Evolutionary conservation across 1,140 invertebrate genomes (phyloP).

Genomic region (Papilio helenus): DNA sequence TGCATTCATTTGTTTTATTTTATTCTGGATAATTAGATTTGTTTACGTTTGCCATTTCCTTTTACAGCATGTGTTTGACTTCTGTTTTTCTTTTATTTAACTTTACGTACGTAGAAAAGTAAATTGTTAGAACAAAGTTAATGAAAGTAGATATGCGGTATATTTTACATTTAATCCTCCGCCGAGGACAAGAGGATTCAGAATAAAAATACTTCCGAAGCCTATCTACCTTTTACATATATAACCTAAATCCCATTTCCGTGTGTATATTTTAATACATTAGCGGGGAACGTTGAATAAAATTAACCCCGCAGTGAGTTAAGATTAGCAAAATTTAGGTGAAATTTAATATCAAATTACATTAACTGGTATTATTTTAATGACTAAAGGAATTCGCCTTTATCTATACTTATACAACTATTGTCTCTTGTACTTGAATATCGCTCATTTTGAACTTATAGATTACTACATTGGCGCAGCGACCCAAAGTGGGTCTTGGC

Average conservation of each 20-base stretch:
- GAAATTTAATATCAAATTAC: background rate
- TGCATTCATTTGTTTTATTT: too few species aligned
- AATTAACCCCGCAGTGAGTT: background rate
- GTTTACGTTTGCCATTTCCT: too few species aligned
- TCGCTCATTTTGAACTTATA: too few species aligned
- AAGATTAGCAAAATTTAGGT: conserved; percentile 11
- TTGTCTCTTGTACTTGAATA: too few species aligned
- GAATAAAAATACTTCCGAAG: conserved; percentile 28
- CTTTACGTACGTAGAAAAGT: background rate
- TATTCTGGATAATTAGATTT: too few species aligned
- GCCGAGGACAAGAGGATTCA: conserved; percentile 18
- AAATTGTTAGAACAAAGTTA: conserved; percentile 25
- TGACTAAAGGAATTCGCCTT: too few species aligned
- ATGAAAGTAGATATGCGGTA: conserved; percentile 32
- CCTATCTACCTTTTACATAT: conserved; percentile 25
- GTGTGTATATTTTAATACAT: conserved; percentile 35
- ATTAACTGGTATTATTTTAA: background rate
- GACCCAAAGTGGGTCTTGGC: too few species aligned
- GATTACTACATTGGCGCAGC: too few species aligned
- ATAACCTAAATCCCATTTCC: conserved; percentile 7
- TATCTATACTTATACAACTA: too few species aligned
- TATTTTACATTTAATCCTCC: conserved; percentile 35
- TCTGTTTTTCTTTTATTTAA: background rate
- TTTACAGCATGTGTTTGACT: too few species aligned
- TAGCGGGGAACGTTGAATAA: background rate